Evolutionary conservation across 2,888 invertebrate genomes (phyloP), one percentile per base, ranked within the genome.

Genomic region (Holacanthella duospinosa): DNA sequence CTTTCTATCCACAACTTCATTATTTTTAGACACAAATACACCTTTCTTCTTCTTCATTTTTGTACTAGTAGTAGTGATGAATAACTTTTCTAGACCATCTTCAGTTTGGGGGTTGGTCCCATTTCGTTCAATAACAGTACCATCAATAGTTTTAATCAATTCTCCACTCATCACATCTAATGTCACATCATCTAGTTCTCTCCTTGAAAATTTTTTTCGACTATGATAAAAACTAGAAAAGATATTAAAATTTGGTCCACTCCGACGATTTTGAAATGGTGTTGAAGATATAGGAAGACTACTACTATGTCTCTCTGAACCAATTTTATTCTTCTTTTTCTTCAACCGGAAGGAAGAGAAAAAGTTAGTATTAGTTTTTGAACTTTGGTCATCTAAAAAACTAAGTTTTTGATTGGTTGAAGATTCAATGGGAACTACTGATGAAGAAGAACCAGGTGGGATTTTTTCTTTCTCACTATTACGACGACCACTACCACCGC

Each of bases 161-260:
- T 69, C 61, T 2, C 71, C 71, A 71, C 69, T 70, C 43, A 56
- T 43, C 59, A 71, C 65, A 61, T 71, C 71, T 44, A 71, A 56
- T 27, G 69, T 69, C 61, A 71, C 70, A 53, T 70, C 64, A 27
- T 69, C 68, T 48, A 71, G 67, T 59, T 71, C 70, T 57, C 64
- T 65, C 25, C 43, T 21, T 2, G 25, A 29, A 24, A 61, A 61
- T 19, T 36, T 24, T 27, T 29, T 21, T 26, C 36, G 21, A 1
- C 36, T 26, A 29, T n/a, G 61, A 28, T 29, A 29, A 43, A 61
- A 25, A 29, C 55, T 55, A 16, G 61, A 61, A n/a, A 61, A 61
- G 24, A 61, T 54, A 44, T 27, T n/a, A 9, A 25, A 36, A 36
- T 59, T 59, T n/a, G 44, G 44, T 25, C 29, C 48, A 21, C 29